Conservation (phyloP, 2,797 vertebrate genomes). For the Paguma larvata region DNA sequence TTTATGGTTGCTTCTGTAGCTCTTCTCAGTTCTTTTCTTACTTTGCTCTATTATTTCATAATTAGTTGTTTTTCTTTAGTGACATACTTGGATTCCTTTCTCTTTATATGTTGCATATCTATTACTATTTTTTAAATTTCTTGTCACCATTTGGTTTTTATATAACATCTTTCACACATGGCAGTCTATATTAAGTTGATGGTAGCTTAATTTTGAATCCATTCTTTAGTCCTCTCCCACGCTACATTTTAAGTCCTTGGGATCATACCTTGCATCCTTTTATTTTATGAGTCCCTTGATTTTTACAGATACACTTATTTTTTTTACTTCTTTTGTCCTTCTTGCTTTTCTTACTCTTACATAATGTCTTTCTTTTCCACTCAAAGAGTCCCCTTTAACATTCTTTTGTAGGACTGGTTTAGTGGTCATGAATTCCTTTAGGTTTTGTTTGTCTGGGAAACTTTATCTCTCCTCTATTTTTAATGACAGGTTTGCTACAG, state of each 20-base stretch:
- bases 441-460: not conserved
- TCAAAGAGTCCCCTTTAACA: not conserved
- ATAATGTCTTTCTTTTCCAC: not conserved
- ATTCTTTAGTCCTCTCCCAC: not conserved
- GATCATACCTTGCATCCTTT: not conserved
- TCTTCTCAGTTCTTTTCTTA: not conserved
- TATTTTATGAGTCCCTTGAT: not conserved
- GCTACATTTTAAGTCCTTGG: not conserved
- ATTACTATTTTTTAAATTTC: not conserved
- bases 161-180: not conserved
- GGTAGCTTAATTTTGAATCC: not conserved
- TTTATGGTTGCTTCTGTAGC: not conserved
- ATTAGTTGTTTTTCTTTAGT: not conserved
- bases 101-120: not conserved
- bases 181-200: not conserved
- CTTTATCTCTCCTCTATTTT: not conserved
- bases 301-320: not conserved
- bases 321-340: not conserved
- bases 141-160: not conserved
- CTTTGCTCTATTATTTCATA: not conserved
- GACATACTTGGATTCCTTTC: not conserved
- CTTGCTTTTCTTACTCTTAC: not conserved
- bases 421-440: not conserved
- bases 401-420: not conserved
- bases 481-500: not conserved